Conservation (phyloP, 92 coral and sea anemone species). For the Muricea muricata region DNA sequence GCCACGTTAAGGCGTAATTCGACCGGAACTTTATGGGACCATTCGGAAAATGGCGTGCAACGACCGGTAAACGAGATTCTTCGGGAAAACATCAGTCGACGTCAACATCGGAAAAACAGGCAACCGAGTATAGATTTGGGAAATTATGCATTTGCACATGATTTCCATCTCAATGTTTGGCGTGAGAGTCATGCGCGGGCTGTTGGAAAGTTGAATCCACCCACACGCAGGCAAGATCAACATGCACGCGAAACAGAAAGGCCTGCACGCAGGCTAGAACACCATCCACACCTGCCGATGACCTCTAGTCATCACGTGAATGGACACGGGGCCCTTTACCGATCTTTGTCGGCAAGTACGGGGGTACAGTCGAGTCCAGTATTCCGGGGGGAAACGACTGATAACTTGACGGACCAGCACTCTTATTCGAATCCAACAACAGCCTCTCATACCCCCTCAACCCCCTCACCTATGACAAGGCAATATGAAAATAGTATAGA, state of each 20-base stretch:
- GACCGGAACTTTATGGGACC: conserved; percentile 16
- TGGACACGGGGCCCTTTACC: not conserved
- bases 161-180: conserved; percentile 16
- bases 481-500: not conserved
- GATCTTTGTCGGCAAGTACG: not conserved
- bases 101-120: not conserved
- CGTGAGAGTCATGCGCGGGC: not conserved
- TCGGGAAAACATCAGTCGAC: not conserved
- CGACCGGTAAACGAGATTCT: too few species aligned
- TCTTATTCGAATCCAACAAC: not conserved
- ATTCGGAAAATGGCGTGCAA: not conserved
- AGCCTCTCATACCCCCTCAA: not conserved
- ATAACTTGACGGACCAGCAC: not conserved
- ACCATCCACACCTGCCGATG: not conserved
- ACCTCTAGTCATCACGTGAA: not conserved
- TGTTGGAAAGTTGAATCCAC: not conserved
- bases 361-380: not conserved
- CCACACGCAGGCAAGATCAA: not conserved
- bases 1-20: conserved; percentile 21
- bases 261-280: not conserved
- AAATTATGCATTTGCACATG: not conserved
- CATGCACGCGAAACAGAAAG: not conserved
- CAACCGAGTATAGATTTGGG: not conserved
- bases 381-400: not conserved
- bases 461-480: not conserved